These are phyloP conservation scores for Tortricodes alternella DNA, from an alignment of 2,888 invertebrate genomes.

Conservation along the genomic window DNA sequence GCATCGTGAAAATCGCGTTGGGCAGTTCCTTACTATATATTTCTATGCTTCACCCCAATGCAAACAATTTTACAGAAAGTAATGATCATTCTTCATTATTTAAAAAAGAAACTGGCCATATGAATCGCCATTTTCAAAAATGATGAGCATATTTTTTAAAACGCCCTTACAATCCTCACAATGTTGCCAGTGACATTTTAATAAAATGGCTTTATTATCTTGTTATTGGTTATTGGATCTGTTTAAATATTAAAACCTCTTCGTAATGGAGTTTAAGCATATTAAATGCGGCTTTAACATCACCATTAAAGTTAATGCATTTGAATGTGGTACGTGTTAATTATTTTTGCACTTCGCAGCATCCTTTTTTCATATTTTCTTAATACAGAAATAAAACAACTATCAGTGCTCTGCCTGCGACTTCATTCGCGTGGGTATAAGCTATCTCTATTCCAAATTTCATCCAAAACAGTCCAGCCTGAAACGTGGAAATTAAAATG, in stretches of 20 bases:
- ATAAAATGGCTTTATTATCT: not conserved
- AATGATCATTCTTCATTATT: not conserved
- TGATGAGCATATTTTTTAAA: not conserved
- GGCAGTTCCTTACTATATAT: not conserved
- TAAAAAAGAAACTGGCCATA: not conserved
- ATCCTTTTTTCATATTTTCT: too few relatives aligned
- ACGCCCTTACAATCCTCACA: too few relatives aligned
- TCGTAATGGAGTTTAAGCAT: not conserved
- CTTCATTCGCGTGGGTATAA: too few relatives aligned
- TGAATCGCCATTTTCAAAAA: not conserved
- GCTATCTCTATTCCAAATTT: too few relatives aligned
- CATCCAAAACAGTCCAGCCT: too few relatives aligned
- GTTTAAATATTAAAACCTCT: not conserved
- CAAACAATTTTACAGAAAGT: not conserved
- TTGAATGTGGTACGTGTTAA: too few relatives aligned
- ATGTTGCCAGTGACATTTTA: not conserved
- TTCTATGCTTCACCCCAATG: not conserved
- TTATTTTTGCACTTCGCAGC: too few relatives aligned
- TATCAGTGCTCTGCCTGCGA: too few relatives aligned
- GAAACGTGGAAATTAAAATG: too few relatives aligned
- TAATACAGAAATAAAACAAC: too few relatives aligned
- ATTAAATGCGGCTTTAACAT: not conserved
- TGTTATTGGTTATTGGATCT: not conserved
- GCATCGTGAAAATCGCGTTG: too few relatives aligned
- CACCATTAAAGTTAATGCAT: too few relatives aligned